Evolutionary conservation across 2,888 invertebrate species (phyloP), one percentile per base, ranked within the genome.

Genomic region (Macroteleia sp.): DNA sequence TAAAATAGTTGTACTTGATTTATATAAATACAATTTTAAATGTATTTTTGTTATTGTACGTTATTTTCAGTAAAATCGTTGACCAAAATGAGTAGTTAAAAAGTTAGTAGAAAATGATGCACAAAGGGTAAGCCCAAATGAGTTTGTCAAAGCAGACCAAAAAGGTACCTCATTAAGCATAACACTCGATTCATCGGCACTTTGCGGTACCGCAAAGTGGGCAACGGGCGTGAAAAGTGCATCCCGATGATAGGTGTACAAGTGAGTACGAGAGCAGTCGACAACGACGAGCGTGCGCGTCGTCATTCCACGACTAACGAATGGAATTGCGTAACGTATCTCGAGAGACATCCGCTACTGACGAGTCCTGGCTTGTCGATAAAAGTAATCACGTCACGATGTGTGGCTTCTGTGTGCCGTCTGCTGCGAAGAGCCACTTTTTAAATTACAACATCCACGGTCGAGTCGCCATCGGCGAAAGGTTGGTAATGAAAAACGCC

Each of bases 331-430:
- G 42, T 73, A 36, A 46, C 36, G 14, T 39, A 39, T 54, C 64
- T 50, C 48, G 12, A 50, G 57, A 52, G 32, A 66, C 57, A 34
- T 36, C 39, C 42, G 57, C 34, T 14, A 34, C 14, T 46, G 61
- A 39, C 28, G 54, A 48, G 32, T 34, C 16, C 57, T 16, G 25
- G 30, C 17, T 36, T 67, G 77, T 77, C 77, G 71, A 77, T 77
- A 59, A 77, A 77, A 77, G 77, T 71, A 71, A 71, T 77, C 71
- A 70, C 64, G 76, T 64, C 70, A 69, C 62, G 76, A 61, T 44
- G 64, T 76, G 66, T 57, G 66, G 77, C 36, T 75, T 61, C 54
- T 44, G 46, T 46, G 59, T 57, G 56, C 67, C 36, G 52, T 41
- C 34, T 28, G 57, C 22, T 39, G 46, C 57, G 52, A 46, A 30